Conservation (phyloP, 2,888 invertebrate species). For the Plebejus argus region DNA sequence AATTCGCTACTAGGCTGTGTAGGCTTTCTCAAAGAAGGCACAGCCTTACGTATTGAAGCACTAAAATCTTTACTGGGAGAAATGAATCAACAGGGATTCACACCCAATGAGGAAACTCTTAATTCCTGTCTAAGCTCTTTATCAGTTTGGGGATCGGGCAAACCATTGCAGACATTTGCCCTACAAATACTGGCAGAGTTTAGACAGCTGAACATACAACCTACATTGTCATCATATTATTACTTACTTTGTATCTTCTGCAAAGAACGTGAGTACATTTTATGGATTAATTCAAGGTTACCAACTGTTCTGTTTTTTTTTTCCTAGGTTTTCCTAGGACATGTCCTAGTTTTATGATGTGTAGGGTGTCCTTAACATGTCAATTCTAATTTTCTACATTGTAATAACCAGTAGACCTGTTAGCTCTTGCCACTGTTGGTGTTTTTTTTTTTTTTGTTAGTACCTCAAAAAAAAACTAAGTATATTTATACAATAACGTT, state of each 20-base stretch:
- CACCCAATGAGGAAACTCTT: conserved; percentile 63
- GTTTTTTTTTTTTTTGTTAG: too few species aligned
- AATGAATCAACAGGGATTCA: conserved; percentile 82
- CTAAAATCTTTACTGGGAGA: conserved; percentile 81
- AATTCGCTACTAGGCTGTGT: conserved; percentile 84
- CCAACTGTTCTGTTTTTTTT: neutral
- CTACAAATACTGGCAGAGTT: conserved; percentile 66
- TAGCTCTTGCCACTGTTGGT: too few species aligned
- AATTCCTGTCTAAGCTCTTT: conserved; percentile 62
- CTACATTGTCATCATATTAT: conserved; percentile 88
- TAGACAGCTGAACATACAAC: conserved; percentile 84
- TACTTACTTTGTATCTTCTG: conserved; percentile 86
- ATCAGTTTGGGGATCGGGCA: conserved; percentile 70
- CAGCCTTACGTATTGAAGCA: conserved; percentile 82
- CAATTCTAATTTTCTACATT: too few species aligned
- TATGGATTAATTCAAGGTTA: neutral
- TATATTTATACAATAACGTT: too few species aligned
- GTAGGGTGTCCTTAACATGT: too few species aligned
- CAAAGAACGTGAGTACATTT: conserved; percentile 82
- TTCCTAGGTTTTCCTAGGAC: too few species aligned
- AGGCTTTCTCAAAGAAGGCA: conserved; percentile 84
- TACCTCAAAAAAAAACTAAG: too few species aligned
- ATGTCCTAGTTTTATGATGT: too few species aligned
- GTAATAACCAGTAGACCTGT: too few species aligned
- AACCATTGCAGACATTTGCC: conserved; percentile 58